These are phyloP conservation scores for Chymomyza caudatula DNA, from an alignment of 2,888 invertebrate species.

Conservation along the genomic window DNA sequence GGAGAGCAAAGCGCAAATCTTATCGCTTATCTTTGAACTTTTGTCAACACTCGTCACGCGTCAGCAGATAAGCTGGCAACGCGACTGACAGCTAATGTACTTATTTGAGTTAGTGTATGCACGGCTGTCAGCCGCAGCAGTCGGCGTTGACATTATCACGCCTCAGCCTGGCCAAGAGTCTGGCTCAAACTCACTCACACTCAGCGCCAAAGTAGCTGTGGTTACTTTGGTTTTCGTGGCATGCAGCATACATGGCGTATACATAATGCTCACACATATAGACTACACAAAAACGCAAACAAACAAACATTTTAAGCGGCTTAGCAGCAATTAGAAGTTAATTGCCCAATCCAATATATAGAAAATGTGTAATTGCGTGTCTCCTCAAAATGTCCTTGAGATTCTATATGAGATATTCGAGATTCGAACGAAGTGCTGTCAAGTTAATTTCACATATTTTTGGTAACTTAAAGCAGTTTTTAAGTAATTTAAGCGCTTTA, in stretches of 20 bases:
- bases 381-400: background rate
- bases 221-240: background rate
- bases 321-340: background rate
- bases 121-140: background rate
- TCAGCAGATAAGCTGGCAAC: background rate
- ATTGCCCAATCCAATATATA: background rate
- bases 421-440: no score
- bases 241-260: background rate
- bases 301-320: background rate
- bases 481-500: no score
- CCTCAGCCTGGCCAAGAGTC: background rate
- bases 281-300: background rate
- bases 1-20: slow-evolving; percentile 30
- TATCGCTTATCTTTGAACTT: slow-evolving; percentile 46
- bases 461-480: no score
- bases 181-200: background rate
- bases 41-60: slow-evolving; percentile 42
- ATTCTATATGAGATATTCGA: no score
- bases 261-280: background rate
- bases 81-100: background rate
- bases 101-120: background rate
- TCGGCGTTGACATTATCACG: background rate
- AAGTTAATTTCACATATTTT: no score
- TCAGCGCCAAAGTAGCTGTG: background rate
- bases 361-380: background rate